phyloP scores from a whole-genome alignment of 2,888 invertebrate genomes.

The Timema podura region DNA sequence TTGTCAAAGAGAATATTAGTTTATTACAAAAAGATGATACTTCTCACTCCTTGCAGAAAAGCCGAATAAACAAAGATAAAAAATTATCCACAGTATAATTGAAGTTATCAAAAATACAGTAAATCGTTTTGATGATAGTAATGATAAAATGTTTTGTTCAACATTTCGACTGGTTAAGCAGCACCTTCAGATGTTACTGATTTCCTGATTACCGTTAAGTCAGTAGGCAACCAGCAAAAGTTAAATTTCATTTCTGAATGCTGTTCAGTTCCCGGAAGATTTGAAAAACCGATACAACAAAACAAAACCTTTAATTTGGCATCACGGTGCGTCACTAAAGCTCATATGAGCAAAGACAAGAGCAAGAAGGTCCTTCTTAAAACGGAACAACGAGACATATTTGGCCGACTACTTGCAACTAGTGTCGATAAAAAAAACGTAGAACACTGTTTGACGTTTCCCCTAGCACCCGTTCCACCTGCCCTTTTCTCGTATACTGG shows the following conservation, averaged over 20 bases:
- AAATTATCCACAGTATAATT: slow-evolving; percentile 33
- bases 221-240: slow-evolving; percentile 33
- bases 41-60: slow-evolving; percentile 31
- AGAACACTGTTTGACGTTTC: slow-evolving; percentile 37
- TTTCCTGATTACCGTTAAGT: slow-evolving; percentile 35
- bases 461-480: background rate
- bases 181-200: slow-evolving; percentile 32
- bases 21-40: slow-evolving; percentile 37
- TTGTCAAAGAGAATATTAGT: slow-evolving; percentile 30
- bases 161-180: slow-evolving; percentile 40
- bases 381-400: slow-evolving; percentile 38
- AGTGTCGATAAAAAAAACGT: slow-evolving; percentile 38
- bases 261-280: slow-evolving; percentile 33
- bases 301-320: slow-evolving; percentile 40
- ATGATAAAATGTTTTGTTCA: slow-evolving; percentile 35
- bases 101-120: slow-evolving; percentile 33
- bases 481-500: background rate
- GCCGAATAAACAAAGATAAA: slow-evolving; percentile 33
- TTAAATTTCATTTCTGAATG: slow-evolving; percentile 36
- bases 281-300: slow-evolving; percentile 36
- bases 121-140: slow-evolving; percentile 34
- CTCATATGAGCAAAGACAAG: slow-evolving; percentile 33
- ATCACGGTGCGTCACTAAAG: slow-evolving; percentile 33
- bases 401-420: slow-evolving; percentile 37
- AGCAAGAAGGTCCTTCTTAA: slow-evolving; percentile 35